Conservation (phyloP, 2,888 invertebrate genomes). For the Andrena chrysosceles region DNA sequence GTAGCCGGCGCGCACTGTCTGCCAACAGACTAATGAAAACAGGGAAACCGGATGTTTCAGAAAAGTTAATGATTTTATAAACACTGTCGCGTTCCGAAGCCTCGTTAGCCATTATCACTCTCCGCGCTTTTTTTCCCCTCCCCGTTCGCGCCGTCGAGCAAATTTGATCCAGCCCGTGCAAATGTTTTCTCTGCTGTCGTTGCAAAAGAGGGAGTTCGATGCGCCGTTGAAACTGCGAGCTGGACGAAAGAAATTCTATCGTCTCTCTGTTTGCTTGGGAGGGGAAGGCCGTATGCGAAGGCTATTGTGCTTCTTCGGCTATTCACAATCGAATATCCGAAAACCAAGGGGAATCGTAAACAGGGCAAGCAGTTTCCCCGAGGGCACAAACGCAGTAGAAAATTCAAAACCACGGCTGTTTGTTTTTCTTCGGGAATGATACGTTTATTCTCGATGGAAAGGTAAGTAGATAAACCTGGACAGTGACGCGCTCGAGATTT, state of each 20-base stretch:
- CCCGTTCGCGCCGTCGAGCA: constrained; percentile 14
- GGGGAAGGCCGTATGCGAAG: constrained; percentile 16
- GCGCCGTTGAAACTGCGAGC: neutral
- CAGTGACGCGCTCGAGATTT: neutral
- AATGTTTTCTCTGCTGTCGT: constrained; percentile 44
- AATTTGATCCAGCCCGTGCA: constrained; percentile 42
- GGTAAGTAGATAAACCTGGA: neutral
- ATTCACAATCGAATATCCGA: constrained; percentile 40
- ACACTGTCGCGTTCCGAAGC: constrained; percentile 39
- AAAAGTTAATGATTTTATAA: constrained; percentile 71
- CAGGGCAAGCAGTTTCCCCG: constrained; percentile 10
- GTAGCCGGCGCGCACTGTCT: constrained; percentile 42
- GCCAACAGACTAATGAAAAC: constrained; percentile 62
- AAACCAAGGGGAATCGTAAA: constrained; percentile 45
- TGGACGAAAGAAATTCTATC: constrained; percentile 40
- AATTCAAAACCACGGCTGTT: constrained; percentile 13
- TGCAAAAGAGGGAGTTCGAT: neutral
- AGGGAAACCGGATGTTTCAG: constrained; percentile 43
- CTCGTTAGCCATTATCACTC: constrained; percentile 53
- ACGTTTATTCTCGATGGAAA: neutral
- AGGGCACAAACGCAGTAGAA: neutral
- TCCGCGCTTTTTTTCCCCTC: neutral
- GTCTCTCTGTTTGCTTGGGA: constrained; percentile 49
- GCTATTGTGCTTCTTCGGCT: constrained; percentile 43
- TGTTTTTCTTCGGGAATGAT: constrained; percentile 5